These are phyloP conservation scores for Metacarcinus magister DNA, from an alignment of 2,888 invertebrate genomes.

Conservation along the genomic window DNA sequence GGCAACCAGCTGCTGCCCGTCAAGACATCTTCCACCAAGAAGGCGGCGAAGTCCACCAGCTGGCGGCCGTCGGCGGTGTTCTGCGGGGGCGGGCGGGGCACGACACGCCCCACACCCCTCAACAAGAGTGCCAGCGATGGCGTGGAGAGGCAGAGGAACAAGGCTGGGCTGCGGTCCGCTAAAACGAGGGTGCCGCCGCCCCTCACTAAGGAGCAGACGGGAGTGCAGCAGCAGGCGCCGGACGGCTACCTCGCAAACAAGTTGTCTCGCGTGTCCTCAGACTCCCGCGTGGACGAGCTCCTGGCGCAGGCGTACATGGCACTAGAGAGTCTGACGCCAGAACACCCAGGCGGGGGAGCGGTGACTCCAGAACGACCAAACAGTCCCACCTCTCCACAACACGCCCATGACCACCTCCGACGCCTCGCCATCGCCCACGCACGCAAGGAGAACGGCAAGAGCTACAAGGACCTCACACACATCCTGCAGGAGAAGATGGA, in stretches of 20 bases:
- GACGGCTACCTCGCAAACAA: constrained; percentile 34
- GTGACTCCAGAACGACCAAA: constrained; percentile 45
- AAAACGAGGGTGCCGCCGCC: neutral
- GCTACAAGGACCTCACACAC: constrained; percentile 81
- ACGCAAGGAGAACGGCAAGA: constrained; percentile 80
- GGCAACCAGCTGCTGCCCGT: constrained; percentile 62
- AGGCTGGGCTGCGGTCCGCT: neutral
- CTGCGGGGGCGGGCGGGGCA: constrained; percentile 68
- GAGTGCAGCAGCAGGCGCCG: neutral
- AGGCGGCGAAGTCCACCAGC: constrained; percentile 49
- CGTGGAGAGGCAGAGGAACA: constrained; percentile 73
- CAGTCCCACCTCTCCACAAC: neutral
- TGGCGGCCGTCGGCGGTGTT: constrained; percentile 80
- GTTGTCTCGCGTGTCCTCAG: constrained; percentile 78
- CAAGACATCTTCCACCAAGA: constrained; percentile 56
- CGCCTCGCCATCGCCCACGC: constrained; percentile 70
- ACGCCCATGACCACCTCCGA: constrained; percentile 58
- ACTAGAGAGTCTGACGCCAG: constrained; percentile 80
- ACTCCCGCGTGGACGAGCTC: constrained; percentile 81
- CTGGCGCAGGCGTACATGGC: constrained; percentile 81
- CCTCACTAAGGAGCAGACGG: constrained; percentile 43
- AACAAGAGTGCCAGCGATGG: constrained; percentile 82
- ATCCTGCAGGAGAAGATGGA: constrained; percentile 82
- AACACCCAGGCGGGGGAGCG: constrained; percentile 60
- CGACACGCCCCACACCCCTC: constrained; percentile 78